Base-by-base conservation (phyloP, 2,888 invertebrate genomes). In the Anorthoa munda region DNA sequence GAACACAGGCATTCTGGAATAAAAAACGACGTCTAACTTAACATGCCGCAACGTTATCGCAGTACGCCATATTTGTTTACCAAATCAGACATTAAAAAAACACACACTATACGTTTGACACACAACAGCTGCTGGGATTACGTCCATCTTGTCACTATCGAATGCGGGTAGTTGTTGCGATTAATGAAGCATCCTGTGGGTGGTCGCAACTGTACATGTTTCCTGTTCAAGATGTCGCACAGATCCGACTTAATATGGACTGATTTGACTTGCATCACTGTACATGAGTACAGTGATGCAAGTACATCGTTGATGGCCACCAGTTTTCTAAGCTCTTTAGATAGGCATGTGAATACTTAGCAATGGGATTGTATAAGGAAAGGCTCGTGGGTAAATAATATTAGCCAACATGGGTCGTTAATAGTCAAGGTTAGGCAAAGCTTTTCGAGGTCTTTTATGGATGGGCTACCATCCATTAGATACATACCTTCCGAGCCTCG, bases 111-210 rank as follows among this genome's bases (percentile, higher is more conserved):
- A 55, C 46, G 18, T 39, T 58, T 63, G 61, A 23, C 18, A 46
- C 23, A 18, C 45, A 2, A 17, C 81, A 81, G 46, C 66, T 79
- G 71, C 45, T 63, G 11, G 39, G 63, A 76, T 71, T 59, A 66
- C 23, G 31, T 46, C 58, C 45, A 48, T 55, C 61, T 55, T 53
- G 60, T 51, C 18, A 17, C 23, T 26, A 17, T 55, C 46, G 60
- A 46, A 55, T 51, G 23, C 50, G 21, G 21, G 13, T 64, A 23
- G 31, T 26, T 79, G 80, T 69, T 56, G 21, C 15, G 46, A 48
- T 79, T 58, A 69, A 46, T 56, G 75, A 75, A 66, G 46, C 65
- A 31, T 50, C 15, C 4, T n/a, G 48, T 50, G 39, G 17, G n/a
- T 59, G 45, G 74, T 67, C 26, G 63, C 79, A 45, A 55, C 23